Evolutionary conservation across 2,888 invertebrate genomes (phyloP).

Genomic region (Zele albiditarsus): DNA sequence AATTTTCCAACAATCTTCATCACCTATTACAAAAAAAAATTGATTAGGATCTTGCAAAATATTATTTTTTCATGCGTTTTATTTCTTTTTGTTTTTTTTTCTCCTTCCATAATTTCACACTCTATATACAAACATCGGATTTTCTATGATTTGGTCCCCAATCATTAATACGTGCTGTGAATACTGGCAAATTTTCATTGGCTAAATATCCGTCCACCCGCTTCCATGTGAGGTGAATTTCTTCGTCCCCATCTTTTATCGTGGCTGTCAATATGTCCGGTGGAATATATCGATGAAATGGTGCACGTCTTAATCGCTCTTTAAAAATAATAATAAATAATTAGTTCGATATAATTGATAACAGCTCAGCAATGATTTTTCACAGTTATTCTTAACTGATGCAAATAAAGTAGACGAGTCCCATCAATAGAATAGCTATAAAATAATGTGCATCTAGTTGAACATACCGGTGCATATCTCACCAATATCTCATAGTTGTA

Average conservation of each 20-base stretch:
- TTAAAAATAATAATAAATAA: background rate
- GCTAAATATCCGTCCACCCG: background rate
- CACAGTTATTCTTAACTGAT: too few species aligned
- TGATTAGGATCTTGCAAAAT: background rate
- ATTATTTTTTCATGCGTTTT: background rate
- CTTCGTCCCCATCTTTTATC: background rate
- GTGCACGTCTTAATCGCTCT: background rate
- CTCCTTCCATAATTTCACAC: background rate
- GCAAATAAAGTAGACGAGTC: too few species aligned
- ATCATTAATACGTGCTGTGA: background rate
- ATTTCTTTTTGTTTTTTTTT: background rate
- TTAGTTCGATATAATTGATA: too few species aligned
- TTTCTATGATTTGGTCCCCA: background rate
- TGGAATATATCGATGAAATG: background rate
- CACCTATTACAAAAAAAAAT: background rate
- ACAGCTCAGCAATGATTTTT: too few species aligned
- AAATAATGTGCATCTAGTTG: too few species aligned
- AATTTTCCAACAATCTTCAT: background rate
- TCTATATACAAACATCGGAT: background rate
- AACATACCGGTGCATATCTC: too few species aligned
- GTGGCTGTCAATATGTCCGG: background rate
- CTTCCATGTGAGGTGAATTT: background rate
- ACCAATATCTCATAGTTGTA: too few species aligned
- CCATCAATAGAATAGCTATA: too few species aligned
- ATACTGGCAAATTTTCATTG: background rate